Evolutionary conservation across 2,888 invertebrate species (phyloP), one percentile per base, ranked within the genome.

Genomic region (Dysmachus trigonus): DNA sequence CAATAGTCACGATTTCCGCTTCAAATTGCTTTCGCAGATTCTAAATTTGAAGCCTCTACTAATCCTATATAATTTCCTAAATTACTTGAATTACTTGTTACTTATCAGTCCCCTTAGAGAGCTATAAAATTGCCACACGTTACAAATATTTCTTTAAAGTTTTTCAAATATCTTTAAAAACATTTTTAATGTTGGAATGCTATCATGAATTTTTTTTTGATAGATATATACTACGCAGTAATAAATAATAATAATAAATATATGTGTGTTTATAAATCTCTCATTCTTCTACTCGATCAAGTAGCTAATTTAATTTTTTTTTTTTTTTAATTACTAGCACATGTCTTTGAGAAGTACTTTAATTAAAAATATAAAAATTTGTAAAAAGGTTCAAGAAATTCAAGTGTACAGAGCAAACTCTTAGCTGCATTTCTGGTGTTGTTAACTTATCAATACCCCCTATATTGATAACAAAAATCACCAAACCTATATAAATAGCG

Each of bases 371-470:
- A 62, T 8, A 22, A 62, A 22, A 27, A 7, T 27, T n/a, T 62
- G 22, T 8, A 22, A 22, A 41, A 41, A 41, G 38, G 13, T 4
- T 62, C 10, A 1, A 10, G 22, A 13, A 2, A 27, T 2, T 62
- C 10, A 27, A 62, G 27, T 62, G 62, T 3, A 62, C 10, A 62
- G 27, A 18, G 62, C 10, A 62, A 62, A 62, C 5, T 10, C 0
- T 27, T 22, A 62, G 22, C 10, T 62, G 62, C 62, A 62, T 27
- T 62, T 62, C 18, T 10, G 18, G 22, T 27, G 2, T 62, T 27
- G 62, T 62, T 0, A 27, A 62, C 27, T 76, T 76, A 76, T 76
- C 76, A 76, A 35, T 35, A 41, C 76, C 76, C 76, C 76, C 76
- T 38, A 41, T 22, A 22, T 76, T 38, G 76, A 76, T 76, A 76